These are phyloP conservation scores for Atrichornis clamosus DNA, from an alignment of 2,113 vertebrate genomes.

Conservation along the genomic window DNA sequence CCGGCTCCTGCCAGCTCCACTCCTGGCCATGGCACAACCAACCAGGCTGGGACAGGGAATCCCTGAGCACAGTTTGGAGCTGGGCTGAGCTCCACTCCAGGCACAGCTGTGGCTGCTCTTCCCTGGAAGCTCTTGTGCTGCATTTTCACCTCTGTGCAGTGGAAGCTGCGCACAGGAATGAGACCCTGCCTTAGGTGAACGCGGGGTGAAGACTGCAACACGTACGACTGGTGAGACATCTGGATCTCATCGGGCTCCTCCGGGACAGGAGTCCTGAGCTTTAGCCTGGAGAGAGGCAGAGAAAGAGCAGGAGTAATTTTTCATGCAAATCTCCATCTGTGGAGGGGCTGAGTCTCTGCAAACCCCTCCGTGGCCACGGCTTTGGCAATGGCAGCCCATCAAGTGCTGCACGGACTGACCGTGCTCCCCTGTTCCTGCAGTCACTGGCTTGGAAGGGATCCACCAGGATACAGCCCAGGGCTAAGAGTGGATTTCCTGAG, in stretches of 20 bases:
- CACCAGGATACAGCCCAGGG: background rate
- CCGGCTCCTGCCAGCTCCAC: rapidly evolving
- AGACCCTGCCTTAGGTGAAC: background rate
- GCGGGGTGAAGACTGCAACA: background rate
- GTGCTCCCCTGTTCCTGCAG: background rate
- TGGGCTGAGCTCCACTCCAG: background rate
- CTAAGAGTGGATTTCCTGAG: background rate
- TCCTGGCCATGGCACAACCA: background rate
- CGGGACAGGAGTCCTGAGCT: background rate
- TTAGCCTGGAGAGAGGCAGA: background rate
- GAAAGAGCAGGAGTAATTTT: slow-evolving; percentile 8
- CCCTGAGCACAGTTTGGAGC: background rate
- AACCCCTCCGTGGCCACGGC: background rate
- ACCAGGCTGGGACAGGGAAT: background rate
- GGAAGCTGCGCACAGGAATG: background rate
- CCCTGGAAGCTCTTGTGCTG: background rate
- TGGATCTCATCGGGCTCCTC: slow-evolving; percentile 38
- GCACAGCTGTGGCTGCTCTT: background rate
- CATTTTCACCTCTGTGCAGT: background rate
- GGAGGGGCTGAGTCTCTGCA: background rate
- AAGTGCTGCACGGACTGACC: rapidly evolving
- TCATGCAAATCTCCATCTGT: background rate
- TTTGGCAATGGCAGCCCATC: background rate
- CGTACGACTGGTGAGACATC: background rate
- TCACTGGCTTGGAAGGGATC: background rate